phyloP scores from a whole-genome alignment of 2,113 vertebrate species.

The Bubalus kerabau region DNA sequence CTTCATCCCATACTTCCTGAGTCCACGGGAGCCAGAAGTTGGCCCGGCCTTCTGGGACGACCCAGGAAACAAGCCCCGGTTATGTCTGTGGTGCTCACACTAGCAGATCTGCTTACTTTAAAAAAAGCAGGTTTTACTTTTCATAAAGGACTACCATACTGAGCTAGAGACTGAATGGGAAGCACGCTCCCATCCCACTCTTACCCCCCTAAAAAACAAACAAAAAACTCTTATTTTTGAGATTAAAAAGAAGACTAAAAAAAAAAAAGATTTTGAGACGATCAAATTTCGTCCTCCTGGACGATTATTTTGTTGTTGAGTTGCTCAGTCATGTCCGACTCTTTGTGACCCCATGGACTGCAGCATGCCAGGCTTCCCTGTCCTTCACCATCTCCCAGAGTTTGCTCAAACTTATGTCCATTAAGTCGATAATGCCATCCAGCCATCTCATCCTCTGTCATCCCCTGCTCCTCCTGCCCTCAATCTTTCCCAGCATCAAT shows the following conservation, averaged over 20 bases:
- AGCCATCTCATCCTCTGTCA: neutral
- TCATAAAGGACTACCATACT: neutral
- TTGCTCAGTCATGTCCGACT: neutral
- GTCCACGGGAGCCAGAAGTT: neutral
- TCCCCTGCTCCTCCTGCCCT: neutral
- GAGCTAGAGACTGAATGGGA: neutral
- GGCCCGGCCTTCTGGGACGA: neutral
- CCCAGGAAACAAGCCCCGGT: neutral
- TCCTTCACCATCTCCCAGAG: neutral
- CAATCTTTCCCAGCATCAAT: neutral
- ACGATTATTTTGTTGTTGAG: neutral
- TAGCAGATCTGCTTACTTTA: neutral
- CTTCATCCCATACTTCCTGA: no score
- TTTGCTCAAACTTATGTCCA: neutral
- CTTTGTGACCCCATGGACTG: neutral
- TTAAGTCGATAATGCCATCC: neutral
- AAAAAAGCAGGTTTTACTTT: neutral
- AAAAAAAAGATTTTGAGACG: neutral
- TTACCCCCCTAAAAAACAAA: neutral
- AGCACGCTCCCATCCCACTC: neutral
- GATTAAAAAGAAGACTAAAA: neutral
- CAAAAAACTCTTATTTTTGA: neutral
- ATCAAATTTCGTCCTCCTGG: neutral
- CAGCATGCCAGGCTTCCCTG: neutral
- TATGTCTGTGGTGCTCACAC: neutral